These are phyloP conservation scores for Poecilia wingei DNA, from an alignment of 2,797 vertebrate genomes.

Conservation along the genomic window DNA sequence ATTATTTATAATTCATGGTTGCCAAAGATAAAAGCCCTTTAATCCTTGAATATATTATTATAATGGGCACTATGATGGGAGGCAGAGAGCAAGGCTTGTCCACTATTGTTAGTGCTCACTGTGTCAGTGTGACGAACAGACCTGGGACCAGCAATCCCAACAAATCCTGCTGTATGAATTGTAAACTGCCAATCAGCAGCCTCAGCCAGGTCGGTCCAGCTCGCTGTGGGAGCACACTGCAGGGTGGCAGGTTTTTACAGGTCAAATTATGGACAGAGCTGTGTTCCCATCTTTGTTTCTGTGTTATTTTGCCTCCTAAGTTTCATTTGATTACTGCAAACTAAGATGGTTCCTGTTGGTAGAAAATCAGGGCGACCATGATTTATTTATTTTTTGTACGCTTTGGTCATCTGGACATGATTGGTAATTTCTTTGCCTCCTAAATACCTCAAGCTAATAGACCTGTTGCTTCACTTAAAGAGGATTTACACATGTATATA, in stretches of 20 bases:
- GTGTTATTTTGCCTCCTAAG: neutral
- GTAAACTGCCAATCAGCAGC: constrained; percentile 69
- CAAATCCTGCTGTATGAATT: constrained; percentile 79
- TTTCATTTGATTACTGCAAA: neutral
- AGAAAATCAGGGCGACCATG: neutral
- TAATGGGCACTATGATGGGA: constrained; percentile 79
- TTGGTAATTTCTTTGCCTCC: constrained; percentile 5
- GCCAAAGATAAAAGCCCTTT: constrained; percentile 85
- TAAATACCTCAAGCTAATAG: neutral
- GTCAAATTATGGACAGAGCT: constrained; percentile 3
- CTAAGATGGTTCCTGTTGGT: neutral
- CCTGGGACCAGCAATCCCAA: constrained; percentile 71
- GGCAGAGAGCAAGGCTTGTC: constrained; percentile 76
- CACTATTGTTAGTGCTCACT: constrained; percentile 78
- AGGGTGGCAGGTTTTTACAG: neutral
- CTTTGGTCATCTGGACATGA: neutral
- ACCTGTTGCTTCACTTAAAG: neutral
- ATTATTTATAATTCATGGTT: constrained; percentile 85
- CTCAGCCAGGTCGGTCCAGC: neutral
- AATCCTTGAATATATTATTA: constrained; percentile 88
- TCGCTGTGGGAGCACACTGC: constrained; percentile 1
- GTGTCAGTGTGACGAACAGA: constrained; percentile 73
- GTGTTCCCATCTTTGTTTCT: neutral
- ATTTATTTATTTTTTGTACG: neutral
- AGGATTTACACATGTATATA: neutral